Percentiles rank a stretch among this genome's conserved stretches.
These are phyloP conservation scores for Varroa destructor DNA, from an alignment of 1,140 invertebrate genomes.

Conservation along the genomic window DNA sequence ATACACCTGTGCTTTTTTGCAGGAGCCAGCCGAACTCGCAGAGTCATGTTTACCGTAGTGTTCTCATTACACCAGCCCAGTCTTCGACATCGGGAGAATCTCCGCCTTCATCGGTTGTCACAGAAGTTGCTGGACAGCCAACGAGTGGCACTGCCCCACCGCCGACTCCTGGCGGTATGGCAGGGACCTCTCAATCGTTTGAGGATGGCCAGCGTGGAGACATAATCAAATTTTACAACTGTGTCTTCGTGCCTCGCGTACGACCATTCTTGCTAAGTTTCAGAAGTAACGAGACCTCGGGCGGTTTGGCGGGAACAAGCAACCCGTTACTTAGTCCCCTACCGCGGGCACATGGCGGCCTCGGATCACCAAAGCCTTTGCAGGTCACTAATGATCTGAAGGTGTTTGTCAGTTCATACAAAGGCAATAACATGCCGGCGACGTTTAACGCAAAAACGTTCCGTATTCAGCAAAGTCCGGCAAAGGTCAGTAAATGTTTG, in stretches of 20 bases:
- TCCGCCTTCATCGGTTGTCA: no score
- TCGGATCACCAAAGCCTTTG: conserved; percentile 17
- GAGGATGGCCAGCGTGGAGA: conserved; percentile 8
- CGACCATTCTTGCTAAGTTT: conserved; percentile 3
- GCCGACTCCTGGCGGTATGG: neutral
- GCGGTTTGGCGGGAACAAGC: neutral
- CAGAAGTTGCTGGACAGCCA: no score
- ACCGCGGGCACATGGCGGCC: neutral
- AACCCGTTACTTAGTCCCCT: conserved; percentile 15
- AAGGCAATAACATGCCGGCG: conserved; percentile 18
- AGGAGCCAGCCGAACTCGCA: conserved; percentile 21
- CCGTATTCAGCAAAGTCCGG: conserved; percentile 18
- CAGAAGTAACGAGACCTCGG: neutral
- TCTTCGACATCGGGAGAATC: no score
- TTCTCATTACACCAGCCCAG: neutral
- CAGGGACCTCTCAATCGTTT: neutral
- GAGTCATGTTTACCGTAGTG: conserved; percentile 16
- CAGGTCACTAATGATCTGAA: conserved; percentile 11
- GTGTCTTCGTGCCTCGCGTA: conserved; percentile 2
- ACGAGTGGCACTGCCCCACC: neutral
- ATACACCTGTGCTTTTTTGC: neutral
- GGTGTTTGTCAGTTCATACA: conserved; percentile 24
- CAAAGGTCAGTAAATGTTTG: neutral
- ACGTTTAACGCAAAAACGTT: conserved; percentile 22
- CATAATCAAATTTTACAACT: conserved; percentile 22